Conservation (phyloP, 2,113 vertebrate species). For the Microtus oregoni region DNA sequence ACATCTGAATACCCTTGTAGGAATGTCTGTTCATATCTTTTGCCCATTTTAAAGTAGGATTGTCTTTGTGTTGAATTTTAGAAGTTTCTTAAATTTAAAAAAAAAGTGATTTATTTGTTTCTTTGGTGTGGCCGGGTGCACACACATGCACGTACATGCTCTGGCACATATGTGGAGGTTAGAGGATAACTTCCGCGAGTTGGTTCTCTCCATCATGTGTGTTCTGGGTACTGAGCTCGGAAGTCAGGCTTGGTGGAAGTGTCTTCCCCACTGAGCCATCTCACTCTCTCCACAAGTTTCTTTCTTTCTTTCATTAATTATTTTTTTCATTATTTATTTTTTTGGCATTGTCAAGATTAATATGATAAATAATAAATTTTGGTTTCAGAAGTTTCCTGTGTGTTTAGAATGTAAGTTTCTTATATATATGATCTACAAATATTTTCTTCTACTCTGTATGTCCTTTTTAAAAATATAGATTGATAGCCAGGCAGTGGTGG, state of each 20-base stretch:
- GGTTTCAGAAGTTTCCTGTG: background rate
- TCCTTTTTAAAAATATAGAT: background rate
- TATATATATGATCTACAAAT: conserved; percentile 6
- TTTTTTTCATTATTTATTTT: background rate
- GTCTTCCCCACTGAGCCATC: background rate
- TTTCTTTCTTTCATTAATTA: background rate
- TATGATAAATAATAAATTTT: background rate
- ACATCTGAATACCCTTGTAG: background rate
- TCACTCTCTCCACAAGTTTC: background rate
- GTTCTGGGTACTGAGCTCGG: too few relatives aligned
- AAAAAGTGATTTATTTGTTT: background rate
- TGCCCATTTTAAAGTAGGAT: conserved; percentile 31
- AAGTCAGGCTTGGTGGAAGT: background rate
- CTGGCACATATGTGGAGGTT: background rate
- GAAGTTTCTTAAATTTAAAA: background rate
- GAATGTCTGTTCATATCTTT: conserved; percentile 9
- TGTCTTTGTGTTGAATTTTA: conserved; percentile 28
- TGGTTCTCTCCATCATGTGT: too few relatives aligned
- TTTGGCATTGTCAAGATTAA: background rate
- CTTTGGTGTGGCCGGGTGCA: background rate
- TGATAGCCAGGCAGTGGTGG: too few relatives aligned
- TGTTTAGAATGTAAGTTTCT: background rate
- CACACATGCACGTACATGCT: background rate
- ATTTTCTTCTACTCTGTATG: background rate
- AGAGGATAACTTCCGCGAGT: background rate